A percentile compares a stretch with the other conserved stretches of the same genome.
phyloP scores from a whole-genome alignment of 1,140 invertebrate genomes.

The Pachyrhynchus sulphureomaculatus region DNA sequence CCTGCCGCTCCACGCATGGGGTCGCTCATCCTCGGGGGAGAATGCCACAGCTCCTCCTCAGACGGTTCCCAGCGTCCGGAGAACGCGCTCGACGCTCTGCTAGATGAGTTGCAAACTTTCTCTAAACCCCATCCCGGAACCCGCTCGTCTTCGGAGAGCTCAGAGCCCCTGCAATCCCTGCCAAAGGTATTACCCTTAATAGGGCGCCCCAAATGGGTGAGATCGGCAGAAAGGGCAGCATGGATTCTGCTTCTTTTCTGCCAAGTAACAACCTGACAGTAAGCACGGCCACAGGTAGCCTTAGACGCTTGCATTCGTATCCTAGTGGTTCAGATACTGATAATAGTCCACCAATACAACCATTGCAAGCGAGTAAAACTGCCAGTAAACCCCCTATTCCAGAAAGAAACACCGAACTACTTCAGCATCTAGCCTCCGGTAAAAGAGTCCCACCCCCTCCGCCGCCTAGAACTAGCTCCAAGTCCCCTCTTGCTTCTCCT shows the following conservation, averaged over 20 bases:
- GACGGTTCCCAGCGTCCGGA: constrained; percentile 66
- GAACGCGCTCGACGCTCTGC: constrained; percentile 92
- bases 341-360: constrained; percentile 64
- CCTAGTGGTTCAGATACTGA: constrained; percentile 74
- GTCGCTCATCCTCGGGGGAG: constrained; percentile 65
- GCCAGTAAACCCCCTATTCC: constrained; percentile 72
- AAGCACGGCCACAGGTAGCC: constrained; percentile 52
- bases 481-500: constrained; percentile 78
- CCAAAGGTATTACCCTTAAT: constrained; percentile 44
- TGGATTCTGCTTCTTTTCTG: constrained; percentile 55
- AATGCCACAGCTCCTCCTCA: constrained; percentile 61
- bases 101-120: constrained; percentile 89
- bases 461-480: constrained; percentile 78
- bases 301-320: constrained; percentile 72
- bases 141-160: constrained; percentile 38
- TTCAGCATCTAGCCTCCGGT: constrained; percentile 61
- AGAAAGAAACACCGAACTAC: constrained; percentile 71
- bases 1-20: constrained; percentile 65
- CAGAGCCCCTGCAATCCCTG: constrained; percentile 42
- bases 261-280: constrained; percentile 49
- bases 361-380: constrained; percentile 49
- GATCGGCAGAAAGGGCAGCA: constrained; percentile 58
- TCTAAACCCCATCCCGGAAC: constrained; percentile 60
- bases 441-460: constrained; percentile 83
- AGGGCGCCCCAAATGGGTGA: constrained; percentile 53